Evolutionary conservation across 2,888 invertebrate species (phyloP).

Genomic region (Hirtodrosophila alboralis): DNA sequence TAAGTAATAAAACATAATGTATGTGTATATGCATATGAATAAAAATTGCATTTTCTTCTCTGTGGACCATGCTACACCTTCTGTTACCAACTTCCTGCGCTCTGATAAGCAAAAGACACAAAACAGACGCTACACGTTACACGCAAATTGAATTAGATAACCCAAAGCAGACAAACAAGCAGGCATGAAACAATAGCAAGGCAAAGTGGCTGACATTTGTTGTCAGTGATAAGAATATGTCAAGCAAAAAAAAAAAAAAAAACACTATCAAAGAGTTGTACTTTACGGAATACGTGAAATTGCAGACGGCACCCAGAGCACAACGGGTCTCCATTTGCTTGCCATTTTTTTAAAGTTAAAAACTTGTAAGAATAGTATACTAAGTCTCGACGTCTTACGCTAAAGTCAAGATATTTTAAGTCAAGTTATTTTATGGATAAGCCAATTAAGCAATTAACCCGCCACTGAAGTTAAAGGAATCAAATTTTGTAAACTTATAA

Average conservation of each 20-base stretch:
- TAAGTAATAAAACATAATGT: constrained; percentile 73
- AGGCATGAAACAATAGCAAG: constrained; percentile 15
- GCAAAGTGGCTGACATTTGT: constrained; percentile 48
- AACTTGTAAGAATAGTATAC: too few relatives aligned
- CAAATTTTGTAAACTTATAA: constrained; percentile 18
- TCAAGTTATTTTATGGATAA: constrained; percentile 26
- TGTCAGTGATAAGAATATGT: constrained; percentile 58
- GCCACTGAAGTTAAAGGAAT: constrained; percentile 9
- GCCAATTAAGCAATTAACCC: constrained; percentile 38
- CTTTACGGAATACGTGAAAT: constrained; percentile 32
- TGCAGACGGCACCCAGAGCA: constrained; percentile 59
- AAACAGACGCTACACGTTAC: constrained; percentile 26
- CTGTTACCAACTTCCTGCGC: constrained; percentile 36
- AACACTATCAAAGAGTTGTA: constrained; percentile 1
- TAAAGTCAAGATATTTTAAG: too few relatives aligned
- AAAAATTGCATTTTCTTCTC: constrained; percentile 29
- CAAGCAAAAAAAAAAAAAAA: constrained; percentile 11
- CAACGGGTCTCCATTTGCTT: background rate
- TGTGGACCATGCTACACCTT: background rate
- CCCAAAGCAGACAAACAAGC: constrained; percentile 24
- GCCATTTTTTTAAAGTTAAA: constrained; percentile 4
- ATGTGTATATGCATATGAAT: constrained; percentile 29
- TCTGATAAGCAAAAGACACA: constrained; percentile 54
- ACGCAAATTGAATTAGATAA: constrained; percentile 74
- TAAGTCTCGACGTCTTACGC: too few relatives aligned